A percentile compares a stretch with the other conserved stretches of the same genome.
Evolutionary conservation across 2,888 invertebrate genomes (phyloP).

Genomic region (Coecobrya sp.): DNA sequence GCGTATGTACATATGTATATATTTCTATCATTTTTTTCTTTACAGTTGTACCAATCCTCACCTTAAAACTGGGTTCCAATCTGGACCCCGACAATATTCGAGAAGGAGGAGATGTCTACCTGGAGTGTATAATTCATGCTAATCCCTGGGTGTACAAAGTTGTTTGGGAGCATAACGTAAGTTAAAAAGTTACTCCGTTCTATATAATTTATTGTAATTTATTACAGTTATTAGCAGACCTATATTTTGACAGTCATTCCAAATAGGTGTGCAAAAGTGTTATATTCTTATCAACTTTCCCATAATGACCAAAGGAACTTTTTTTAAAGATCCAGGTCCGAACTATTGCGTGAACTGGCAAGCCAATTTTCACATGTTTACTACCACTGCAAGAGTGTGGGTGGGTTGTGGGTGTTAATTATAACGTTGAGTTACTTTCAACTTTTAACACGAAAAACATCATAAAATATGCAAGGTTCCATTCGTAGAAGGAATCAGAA

Average conservation of each 20-base stretch:
- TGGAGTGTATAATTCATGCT: constrained; percentile 92
- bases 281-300: neutral
- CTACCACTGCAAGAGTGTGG: neutral
- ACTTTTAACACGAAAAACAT: neutral
- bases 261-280: neutral
- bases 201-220: constrained; percentile 54
- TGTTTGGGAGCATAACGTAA: constrained; percentile 94
- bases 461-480: neutral
- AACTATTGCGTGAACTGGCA: neutral
- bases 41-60: constrained; percentile 92
- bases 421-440: neutral
- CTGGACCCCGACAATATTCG: constrained; percentile 94
- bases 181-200: constrained; percentile 87
- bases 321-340: neutral
- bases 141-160: constrained; percentile 94
- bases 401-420: constrained; percentile 41
- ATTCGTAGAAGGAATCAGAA: neutral
- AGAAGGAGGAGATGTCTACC: constrained; percentile 94
- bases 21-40: constrained; percentile 32
- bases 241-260: neutral
- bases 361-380: neutral
- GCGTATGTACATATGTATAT: neutral
- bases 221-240: constrained; percentile 30
- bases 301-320: neutral
- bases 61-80: constrained; percentile 92